These are phyloP conservation scores for Corbicula japonica DNA, from an alignment of 2,888 invertebrate species.

Conservation along the genomic window DNA sequence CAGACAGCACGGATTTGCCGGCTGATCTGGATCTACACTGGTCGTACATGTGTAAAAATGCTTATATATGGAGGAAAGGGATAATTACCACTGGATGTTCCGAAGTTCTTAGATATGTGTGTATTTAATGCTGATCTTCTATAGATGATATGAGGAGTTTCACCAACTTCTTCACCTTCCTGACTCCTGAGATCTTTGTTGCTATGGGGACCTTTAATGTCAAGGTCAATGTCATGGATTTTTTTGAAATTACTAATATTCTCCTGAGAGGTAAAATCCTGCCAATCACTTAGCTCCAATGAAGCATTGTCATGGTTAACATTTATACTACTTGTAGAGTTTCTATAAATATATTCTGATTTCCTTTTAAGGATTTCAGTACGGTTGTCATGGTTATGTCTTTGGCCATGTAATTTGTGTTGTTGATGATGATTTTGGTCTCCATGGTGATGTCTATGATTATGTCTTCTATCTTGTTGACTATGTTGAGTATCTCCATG, in stretches of 20 bases:
- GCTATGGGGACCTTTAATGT: slow-evolving; percentile 21
- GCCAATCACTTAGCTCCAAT: too few species aligned
- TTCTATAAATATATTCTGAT: too few species aligned
- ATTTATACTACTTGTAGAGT: background rate
- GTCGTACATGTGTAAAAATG: too few species aligned
- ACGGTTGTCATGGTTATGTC: slow-evolving; percentile 15
- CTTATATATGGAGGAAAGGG: too few species aligned
- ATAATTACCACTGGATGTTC: slow-evolving; percentile 27
- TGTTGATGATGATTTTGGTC: slow-evolving; percentile 1
- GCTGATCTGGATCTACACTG: too few species aligned
- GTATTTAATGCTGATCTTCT: slow-evolving; percentile 63
- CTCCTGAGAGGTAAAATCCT: too few species aligned
- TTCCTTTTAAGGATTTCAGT: too few species aligned
- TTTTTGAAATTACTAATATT: too few species aligned
- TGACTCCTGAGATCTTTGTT: slow-evolving; percentile 17
- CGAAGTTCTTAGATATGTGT: slow-evolving; percentile 48
- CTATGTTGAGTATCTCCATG: slow-evolving; percentile 13
- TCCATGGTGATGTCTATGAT: background rate
- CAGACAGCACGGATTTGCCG: too few species aligned
- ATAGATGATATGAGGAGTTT: slow-evolving; percentile 71
- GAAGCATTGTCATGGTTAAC: background rate
- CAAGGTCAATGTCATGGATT: slow-evolving; percentile 22
- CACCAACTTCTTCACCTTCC: slow-evolving; percentile 13
- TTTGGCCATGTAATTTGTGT: slow-evolving; percentile 23
- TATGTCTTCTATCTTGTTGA: slow-evolving; percentile 3